A percentile compares a stretch with the other conserved stretches of the same genome.
Conservation (phyloP, 2,888 invertebrate species). For the Oxystoma pomonae region DNA sequence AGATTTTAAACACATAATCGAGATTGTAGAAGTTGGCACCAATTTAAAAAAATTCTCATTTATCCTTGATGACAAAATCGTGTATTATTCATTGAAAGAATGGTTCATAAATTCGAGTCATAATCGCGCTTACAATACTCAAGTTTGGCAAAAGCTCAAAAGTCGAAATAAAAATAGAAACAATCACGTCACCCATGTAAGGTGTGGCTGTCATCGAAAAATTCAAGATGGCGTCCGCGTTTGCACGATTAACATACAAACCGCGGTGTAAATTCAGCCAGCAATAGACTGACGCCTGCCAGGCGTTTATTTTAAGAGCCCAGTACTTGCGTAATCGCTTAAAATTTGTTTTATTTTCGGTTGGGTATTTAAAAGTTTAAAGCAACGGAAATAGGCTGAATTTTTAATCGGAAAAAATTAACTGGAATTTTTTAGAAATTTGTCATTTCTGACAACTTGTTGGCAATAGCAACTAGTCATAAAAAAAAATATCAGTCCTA, state of each 20-base stretch:
- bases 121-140: neutral
- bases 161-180: constrained; percentile 31
- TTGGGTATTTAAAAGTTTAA: neutral
- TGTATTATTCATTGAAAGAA: neutral
- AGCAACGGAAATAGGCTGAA: neutral
- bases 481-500: too few relatives aligned
- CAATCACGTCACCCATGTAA: constrained; percentile 37
- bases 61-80: too few relatives aligned
- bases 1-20: too few relatives aligned
- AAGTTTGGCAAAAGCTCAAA: neutral
- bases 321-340: neutral
- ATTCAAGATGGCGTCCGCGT: constrained; percentile 32
- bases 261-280: neutral
- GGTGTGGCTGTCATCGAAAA: constrained; percentile 34
- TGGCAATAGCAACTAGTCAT: too few relatives aligned
- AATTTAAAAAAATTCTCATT: too few relatives aligned
- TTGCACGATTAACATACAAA: neutral
- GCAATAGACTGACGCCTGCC: neutral
- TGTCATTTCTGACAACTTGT: too few relatives aligned
- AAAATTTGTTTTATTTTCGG: neutral
- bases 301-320: neutral
- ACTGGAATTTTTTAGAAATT: too few relatives aligned
- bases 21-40: too few relatives aligned
- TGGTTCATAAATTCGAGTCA: neutral
- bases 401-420: neutral